Percentiles rank a stretch among this genome's conserved stretches.
Conservation (phyloP, 1,140 invertebrate genomes). For the Drosophila littoralis region DNA sequence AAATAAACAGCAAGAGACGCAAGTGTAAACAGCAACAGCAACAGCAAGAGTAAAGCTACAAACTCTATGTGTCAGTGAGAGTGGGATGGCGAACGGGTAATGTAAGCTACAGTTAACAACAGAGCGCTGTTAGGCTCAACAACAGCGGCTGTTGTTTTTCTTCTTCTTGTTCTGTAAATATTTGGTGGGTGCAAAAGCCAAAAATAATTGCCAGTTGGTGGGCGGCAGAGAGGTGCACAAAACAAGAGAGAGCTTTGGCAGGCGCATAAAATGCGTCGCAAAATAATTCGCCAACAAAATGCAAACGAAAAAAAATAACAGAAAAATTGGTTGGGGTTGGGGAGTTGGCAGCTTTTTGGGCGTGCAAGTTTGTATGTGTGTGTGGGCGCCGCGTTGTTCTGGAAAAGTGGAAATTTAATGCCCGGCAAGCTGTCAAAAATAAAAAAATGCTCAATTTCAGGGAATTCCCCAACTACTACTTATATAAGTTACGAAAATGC, state of each 20-base stretch:
- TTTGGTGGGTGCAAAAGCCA: constrained; percentile 48
- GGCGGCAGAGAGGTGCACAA: constrained; percentile 4
- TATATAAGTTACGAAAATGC: constrained; percentile 14
- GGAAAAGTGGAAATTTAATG: constrained; percentile 52
- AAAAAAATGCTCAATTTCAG: constrained; percentile 11
- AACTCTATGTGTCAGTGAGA: constrained; percentile 13
- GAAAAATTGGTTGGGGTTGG: neutral
- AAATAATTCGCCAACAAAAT: constrained; percentile 58
- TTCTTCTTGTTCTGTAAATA: constrained; percentile 7
- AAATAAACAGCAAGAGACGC: constrained; percentile 30
- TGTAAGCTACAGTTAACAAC: constrained; percentile 14
- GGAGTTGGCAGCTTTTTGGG: constrained; percentile 25
- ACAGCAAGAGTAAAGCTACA: constrained; percentile 25
- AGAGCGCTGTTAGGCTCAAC: constrained; percentile 37
- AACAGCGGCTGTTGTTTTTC: constrained; percentile 26
- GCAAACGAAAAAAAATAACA: constrained; percentile 51
- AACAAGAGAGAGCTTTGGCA: constrained; percentile 32
- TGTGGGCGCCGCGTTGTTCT: constrained; percentile 1
- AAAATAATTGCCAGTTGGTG: constrained; percentile 66
- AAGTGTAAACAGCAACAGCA: constrained; percentile 39
- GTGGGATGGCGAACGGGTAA: constrained; percentile 14
- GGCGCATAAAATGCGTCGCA: constrained; percentile 73
- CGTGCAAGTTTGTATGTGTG: constrained; percentile 11
- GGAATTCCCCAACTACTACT: constrained; percentile 38
- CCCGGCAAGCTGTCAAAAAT: constrained; percentile 5